phyloP scores from a whole-genome alignment of 1,140 invertebrate species.

The Drosophila pseudoobscura region DNA sequence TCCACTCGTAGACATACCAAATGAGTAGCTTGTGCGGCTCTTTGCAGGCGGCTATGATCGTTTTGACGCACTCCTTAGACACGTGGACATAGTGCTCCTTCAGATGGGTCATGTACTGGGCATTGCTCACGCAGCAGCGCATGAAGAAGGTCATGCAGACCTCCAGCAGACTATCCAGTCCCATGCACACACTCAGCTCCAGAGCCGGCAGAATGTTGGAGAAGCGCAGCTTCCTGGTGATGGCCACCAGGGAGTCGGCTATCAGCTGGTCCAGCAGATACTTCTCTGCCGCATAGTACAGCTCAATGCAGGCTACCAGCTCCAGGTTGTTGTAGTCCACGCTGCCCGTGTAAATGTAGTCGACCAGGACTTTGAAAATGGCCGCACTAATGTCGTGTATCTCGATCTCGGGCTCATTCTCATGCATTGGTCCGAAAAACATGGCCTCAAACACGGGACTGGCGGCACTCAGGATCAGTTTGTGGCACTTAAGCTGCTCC shows the following conservation, averaged over 20 bases:
- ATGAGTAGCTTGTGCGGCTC: constrained; percentile 71
- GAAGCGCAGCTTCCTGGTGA: constrained; percentile 71
- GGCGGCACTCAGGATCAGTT: constrained; percentile 87
- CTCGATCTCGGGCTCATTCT: constrained; percentile 82
- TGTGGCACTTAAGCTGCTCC: constrained; percentile 84
- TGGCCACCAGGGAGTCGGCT: constrained; percentile 53
- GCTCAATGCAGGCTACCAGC: constrained; percentile 72
- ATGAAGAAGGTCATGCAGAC: constrained; percentile 77
- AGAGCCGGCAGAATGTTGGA: constrained; percentile 75
- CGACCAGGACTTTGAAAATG: constrained; percentile 69
- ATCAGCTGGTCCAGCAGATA: constrained; percentile 76
- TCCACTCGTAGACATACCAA: constrained; percentile 81
- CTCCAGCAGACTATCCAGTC: constrained; percentile 68
- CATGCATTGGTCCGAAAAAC: constrained; percentile 87
- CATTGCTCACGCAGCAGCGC: constrained; percentile 76
- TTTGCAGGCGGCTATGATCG: constrained; percentile 73
- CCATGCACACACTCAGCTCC: constrained; percentile 76
- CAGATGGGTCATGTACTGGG: constrained; percentile 66
- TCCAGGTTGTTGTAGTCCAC: constrained; percentile 61
- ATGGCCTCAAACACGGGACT: constrained; percentile 91
- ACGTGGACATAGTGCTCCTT: constrained; percentile 75
- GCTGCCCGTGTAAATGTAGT: constrained; percentile 70
- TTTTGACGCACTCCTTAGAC: constrained; percentile 78
- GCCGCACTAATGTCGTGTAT: constrained; percentile 75
- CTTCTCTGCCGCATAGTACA: constrained; percentile 82